Conservation (phyloP, 1,140 invertebrate species). For the Drosophila nigrodunni region DNA sequence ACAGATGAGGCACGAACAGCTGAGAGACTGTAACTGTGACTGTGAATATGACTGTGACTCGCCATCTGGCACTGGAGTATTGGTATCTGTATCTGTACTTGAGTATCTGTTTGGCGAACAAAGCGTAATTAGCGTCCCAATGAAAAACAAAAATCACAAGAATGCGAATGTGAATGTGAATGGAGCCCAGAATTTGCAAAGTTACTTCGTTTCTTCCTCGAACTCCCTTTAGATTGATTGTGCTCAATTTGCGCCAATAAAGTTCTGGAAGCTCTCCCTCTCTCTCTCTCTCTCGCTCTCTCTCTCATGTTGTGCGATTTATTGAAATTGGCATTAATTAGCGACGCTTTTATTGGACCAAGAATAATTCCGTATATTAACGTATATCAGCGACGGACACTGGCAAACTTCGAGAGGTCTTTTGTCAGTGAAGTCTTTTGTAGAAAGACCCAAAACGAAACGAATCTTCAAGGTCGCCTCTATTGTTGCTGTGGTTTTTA, state of each 20-base stretch:
- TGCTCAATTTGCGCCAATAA: conserved; percentile 77
- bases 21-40: conserved; percentile 45
- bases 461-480: conserved; percentile 70
- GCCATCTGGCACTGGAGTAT: conserved; percentile 12
- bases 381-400: conserved; percentile 14
- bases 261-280: conserved; percentile 50
- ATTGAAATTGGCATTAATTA: conserved; percentile 81
- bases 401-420: conserved; percentile 35
- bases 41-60: conserved; percentile 3
- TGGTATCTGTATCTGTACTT: conserved; percentile 20
- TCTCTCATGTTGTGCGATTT: conserved; percentile 63
- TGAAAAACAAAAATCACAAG: conserved; percentile 46
- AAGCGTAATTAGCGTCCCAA: conserved; percentile 76
- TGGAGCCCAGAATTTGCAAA: conserved; percentile 22
- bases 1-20: conserved; percentile 84
- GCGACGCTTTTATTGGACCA: conserved; percentile 74
- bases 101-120: conserved; percentile 49
- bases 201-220: conserved; percentile 7
- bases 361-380: conserved; percentile 14
- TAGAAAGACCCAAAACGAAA: conserved; percentile 46
- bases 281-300: not conserved
- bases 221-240: conserved; percentile 5
- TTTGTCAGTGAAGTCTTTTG: conserved; percentile 13
- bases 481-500: conserved; percentile 56
- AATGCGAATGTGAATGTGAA: conserved; percentile 38